A percentile compares a stretch with the other conserved stretches of the same genome.
These are phyloP conservation scores for Gymnocheta viridis DNA, from an alignment of 2,888 invertebrate genomes.

Conservation along the genomic window DNA sequence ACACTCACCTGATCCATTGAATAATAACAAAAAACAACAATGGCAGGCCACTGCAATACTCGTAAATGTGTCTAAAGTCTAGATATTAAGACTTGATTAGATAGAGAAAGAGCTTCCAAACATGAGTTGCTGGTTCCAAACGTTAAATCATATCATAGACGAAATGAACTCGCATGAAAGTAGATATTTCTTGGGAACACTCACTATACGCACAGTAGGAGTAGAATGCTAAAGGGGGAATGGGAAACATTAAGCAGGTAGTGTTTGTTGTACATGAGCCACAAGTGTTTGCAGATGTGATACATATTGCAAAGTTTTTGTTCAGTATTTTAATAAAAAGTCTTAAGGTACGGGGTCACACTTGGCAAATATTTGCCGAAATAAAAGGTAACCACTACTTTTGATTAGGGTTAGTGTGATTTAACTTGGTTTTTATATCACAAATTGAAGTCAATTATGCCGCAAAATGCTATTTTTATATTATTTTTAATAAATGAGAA, in stretches of 20 bases:
- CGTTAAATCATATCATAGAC: conserved; percentile 1
- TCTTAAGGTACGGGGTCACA: too few relatives aligned
- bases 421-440: too few relatives aligned
- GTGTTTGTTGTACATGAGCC: neutral
- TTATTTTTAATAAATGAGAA: too few relatives aligned
- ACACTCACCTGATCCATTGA: conserved; percentile 65
- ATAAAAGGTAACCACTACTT: too few relatives aligned
- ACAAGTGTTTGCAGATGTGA: neutral
- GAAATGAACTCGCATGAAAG: conserved; percentile 7
- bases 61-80: conserved; percentile 43
- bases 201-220: neutral
- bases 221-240: neutral
- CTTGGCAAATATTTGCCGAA: too few relatives aligned
- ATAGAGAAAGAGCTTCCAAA: neutral
- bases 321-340: neutral
- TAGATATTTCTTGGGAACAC: conserved; percentile 16
- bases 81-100: conserved; percentile 31
- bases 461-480: too few relatives aligned
- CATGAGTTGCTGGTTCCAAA: conserved; percentile 11
- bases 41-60: conserved; percentile 1
- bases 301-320: neutral
- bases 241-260: neutral
- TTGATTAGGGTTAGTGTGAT: too few relatives aligned
- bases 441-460: too few relatives aligned
- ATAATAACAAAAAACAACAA: conserved; percentile 45